phyloP scores from a whole-genome alignment of 2,888 invertebrate genomes.

The Clunio marinus region DNA sequence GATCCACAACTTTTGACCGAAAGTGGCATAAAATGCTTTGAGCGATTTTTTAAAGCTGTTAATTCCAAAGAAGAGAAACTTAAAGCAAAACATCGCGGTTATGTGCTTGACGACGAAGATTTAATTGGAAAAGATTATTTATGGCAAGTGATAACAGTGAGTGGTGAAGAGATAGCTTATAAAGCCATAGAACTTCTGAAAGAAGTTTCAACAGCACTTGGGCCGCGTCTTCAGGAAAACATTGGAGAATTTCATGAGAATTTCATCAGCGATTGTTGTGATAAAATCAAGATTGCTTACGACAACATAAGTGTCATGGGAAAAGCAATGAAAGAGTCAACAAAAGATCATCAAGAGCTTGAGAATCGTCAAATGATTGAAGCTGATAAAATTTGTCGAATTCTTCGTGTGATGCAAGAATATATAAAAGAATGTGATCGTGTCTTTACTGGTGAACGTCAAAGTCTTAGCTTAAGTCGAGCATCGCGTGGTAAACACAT shows the following conservation, averaged over 20 bases:
- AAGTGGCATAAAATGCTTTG: conserved; percentile 88
- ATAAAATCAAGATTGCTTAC: conserved; percentile 78
- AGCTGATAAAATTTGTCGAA: conserved; percentile 83
- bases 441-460: conserved; percentile 80
- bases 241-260: conserved; percentile 83
- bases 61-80: conserved; percentile 93
- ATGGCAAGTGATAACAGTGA: conserved; percentile 88
- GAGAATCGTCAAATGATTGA: conserved; percentile 52
- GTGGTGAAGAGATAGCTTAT: conserved; percentile 87
- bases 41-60: conserved; percentile 67
- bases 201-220: conserved; percentile 90
- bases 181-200: conserved; percentile 87
- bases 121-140: conserved; percentile 94
- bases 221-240: conserved; percentile 74
- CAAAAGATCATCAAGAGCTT: neutral
- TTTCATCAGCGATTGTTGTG: conserved; percentile 88
- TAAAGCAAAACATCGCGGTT: conserved; percentile 76
- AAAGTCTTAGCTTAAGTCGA: conserved; percentile 77
- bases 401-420: conserved; percentile 90
- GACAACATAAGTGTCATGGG: conserved; percentile 65
- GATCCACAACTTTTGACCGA: conserved; percentile 89
- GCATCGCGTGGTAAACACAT: conserved; percentile 88
- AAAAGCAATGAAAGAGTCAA: conserved; percentile 44
- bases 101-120: conserved; percentile 88
- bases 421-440: conserved; percentile 94